phyloP scores from a whole-genome alignment of 2,888 invertebrate species.

The Chloroclystis v-ata region DNA sequence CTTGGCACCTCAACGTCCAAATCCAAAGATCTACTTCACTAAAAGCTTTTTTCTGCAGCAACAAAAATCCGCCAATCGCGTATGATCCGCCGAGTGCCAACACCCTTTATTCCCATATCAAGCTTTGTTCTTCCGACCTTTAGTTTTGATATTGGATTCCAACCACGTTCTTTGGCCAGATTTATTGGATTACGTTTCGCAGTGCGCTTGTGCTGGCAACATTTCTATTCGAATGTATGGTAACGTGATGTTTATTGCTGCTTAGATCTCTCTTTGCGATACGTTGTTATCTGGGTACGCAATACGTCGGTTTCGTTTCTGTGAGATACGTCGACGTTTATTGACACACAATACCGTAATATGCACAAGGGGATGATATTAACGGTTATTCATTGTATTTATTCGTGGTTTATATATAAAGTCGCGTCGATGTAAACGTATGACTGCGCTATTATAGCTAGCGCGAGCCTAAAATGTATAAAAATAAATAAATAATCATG shows the following conservation, averaged over 20 bases:
- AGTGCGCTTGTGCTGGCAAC: constrained; percentile 33
- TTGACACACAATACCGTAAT: too few relatives aligned
- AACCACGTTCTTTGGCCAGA: constrained; percentile 43
- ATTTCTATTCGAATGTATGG: constrained; percentile 22
- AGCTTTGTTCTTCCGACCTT: constrained; percentile 54
- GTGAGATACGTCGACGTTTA: background rate
- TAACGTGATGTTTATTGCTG: constrained; percentile 21
- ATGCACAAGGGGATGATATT: too few relatives aligned
- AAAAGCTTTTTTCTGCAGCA: background rate
- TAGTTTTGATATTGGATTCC: constrained; percentile 52
- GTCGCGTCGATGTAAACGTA: too few relatives aligned
- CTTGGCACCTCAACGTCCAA: too few relatives aligned
- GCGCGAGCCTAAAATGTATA: too few relatives aligned
- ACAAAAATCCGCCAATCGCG: background rate
- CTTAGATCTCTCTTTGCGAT: constrained; percentile 11
- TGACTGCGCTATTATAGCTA: too few relatives aligned
- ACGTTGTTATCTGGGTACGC: background rate
- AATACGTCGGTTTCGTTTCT: background rate
- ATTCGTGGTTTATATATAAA: too few relatives aligned
- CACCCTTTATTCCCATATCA: constrained; percentile 53
- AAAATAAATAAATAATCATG: too few relatives aligned
- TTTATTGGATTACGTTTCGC: constrained; percentile 44
- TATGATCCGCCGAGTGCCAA: constrained; percentile 31
- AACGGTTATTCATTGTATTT: too few relatives aligned
- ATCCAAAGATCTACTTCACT: background rate